Base-by-base conservation (phyloP, 1,140 invertebrate species). In the Orchesella cincta region DNA sequence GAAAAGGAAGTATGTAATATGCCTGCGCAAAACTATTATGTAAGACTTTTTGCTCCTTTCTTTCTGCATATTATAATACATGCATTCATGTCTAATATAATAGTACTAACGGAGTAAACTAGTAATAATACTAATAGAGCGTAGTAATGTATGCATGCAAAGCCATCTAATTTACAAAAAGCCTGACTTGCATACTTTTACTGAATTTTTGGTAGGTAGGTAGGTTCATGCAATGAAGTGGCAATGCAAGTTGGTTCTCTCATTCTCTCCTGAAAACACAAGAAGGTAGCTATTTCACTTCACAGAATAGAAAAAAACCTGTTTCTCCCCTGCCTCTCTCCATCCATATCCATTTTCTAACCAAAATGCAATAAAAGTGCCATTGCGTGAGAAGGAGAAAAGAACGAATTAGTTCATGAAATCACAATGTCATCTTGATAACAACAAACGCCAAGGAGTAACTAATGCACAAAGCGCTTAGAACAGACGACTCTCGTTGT, bases 381-480 rank as follows among this genome's bases (percentile, higher is more conserved):
- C 26, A 67, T 67, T 67, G 62, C 62, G 62, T 67, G 62, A 29
- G 62, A 29, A 67, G 62, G 62, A 67, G 62, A 31, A 57, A 67
- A 67, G 62, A 67, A 67, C n/a, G 23, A 67, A 67, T 31, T 67
- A 67, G 62, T 67, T 67, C 29, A 67, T 67, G 29, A 67, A 67
- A 67, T 67, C 62, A 67, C 62, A 67, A 67, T 67, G 62, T 67
- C 62, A 67, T 67, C 62, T 67, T 67, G 62, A 67, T 67, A 67
- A 67, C 62, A 62, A 23, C 62, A 29, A 67, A 29, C 62, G 62
- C 23, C 23, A 31, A 29, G n/a, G n/a, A n/a, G n/a, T n/a, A n/a
- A n/a, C n/a, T n/a, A n/a, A n/a, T n/a, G n/a, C n/a, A n/a, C n/a
- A n/a, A n/a, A n/a, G n/a, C n/a, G n/a, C n/a, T n/a, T n/a, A n/a